Conservation (phyloP, 2,888 invertebrate genomes). For the Pseudeuparius sepicola region DNA sequence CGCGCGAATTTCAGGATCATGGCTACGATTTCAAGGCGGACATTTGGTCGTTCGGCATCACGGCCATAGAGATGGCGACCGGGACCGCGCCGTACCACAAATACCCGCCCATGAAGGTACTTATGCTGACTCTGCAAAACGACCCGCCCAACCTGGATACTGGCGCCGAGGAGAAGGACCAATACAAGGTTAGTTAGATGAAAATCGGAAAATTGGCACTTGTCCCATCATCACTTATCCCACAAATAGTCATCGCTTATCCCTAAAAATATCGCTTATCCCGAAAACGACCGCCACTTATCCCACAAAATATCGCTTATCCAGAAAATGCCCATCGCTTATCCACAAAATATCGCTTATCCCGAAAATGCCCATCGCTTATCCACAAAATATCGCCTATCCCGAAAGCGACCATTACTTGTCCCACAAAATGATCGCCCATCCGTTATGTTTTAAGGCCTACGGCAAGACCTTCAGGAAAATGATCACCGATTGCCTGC, state of each 20-base stretch:
- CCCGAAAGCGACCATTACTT: background rate
- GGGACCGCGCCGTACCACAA: slow-evolving; percentile 98
- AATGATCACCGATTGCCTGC: slow-evolving; percentile 93
- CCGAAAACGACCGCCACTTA: no score
- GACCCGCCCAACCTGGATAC: slow-evolving; percentile 96
- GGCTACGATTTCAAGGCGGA: slow-evolving; percentile 98
- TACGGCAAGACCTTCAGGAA: slow-evolving; percentile 97
- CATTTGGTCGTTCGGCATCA: slow-evolving; percentile 90
- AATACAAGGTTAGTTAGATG: slow-evolving; percentile 74
- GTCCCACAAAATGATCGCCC: background rate
- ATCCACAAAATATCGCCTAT: no score
- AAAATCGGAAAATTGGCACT: no score
- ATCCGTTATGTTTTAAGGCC: slow-evolving; percentile 37
- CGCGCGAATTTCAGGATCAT: slow-evolving; percentile 76
- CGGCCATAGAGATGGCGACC: slow-evolving; percentile 97
- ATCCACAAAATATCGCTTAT: no score
- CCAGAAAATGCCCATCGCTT: no score
- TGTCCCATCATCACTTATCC: no score
- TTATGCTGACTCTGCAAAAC: slow-evolving; percentile 96
- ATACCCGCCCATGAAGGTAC: slow-evolving; percentile 97
- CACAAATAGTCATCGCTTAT: no score
- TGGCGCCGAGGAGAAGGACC: slow-evolving; percentile 90
- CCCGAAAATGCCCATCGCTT: no score
- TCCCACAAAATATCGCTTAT: no score
- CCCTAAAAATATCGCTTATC: no score